These are phyloP conservation scores for Pholis gunnellus DNA, from an alignment of 2,113 vertebrate species.

Conservation along the genomic window DNA sequence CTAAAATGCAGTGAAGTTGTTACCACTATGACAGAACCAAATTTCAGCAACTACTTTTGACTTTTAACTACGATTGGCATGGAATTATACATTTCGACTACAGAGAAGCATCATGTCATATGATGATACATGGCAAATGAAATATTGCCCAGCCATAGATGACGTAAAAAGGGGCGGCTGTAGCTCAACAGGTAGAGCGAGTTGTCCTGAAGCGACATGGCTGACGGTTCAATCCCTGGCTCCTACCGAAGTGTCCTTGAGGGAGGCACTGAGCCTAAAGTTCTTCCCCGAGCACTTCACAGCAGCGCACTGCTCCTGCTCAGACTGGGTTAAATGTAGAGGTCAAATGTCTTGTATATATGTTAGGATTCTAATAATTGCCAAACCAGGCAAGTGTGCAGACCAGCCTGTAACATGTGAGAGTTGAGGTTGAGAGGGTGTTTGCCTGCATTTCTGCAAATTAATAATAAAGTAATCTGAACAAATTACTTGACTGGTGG, in stretches of 20 bases:
- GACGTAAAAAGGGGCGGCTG: background rate
- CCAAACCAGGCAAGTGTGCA: constrained; percentile 5
- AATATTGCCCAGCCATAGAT: background rate
- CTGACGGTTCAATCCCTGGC: background rate
- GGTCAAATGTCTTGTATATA: background rate
- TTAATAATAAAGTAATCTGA: too few relatives aligned
- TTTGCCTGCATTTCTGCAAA: constrained; percentile 34
- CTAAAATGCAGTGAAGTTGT: background rate
- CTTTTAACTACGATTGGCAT: background rate
- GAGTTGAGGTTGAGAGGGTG: background rate
- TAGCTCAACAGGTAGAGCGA: background rate
- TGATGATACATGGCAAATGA: background rate
- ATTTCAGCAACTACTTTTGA: background rate
- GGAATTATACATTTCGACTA: background rate
- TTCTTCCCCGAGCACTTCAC: background rate
- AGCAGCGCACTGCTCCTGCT: background rate
- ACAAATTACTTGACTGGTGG: constrained; percentile 48
- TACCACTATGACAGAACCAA: background rate
- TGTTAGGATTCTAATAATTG: background rate
- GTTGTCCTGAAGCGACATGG: background rate
- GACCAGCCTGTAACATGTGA: background rate
- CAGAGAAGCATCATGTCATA: background rate
- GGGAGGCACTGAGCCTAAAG: background rate
- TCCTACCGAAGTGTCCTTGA: background rate
- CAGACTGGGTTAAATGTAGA: background rate